Evolutionary conservation across 2,113 vertebrate species (phyloP), one percentile per base, ranked within the genome.

Genomic region (Heloderma charlesbogerti): DNA sequence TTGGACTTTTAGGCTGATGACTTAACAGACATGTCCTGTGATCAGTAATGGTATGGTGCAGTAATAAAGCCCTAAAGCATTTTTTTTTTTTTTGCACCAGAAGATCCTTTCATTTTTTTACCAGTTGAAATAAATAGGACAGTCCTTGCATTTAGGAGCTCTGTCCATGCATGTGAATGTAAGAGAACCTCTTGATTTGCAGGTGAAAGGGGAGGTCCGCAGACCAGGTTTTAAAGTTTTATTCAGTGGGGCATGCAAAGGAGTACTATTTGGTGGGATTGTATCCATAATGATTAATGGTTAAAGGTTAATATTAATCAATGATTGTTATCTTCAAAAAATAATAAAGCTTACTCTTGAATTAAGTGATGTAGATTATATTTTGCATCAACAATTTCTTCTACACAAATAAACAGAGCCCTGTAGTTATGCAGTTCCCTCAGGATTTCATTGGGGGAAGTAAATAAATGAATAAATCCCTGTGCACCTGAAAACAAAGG

Each of bases 321-420:
- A 51, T 82, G 45, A 54, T 54, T 82, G n/a, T 34, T 16, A 12
- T 72, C 20, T 40, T 57, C 43, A 12, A 25, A 40, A 88, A 80
- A 37, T 34, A 51, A 37, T 37, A 48, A 37, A 67, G 63, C 83
- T 43, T 43, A 60, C 37, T 80, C 34, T 45, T 84, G 45, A 43
- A 71, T 81, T 3, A 88, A 2, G 2, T 29, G 40, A 31, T 78
- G 1, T 67, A 57, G 43, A 27, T 86, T 66, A 12, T 10, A 57
- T 40, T 91, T 93, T 91, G 84, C 72, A 74, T 90, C 37, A 93
- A 83, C 15, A 40, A 0, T 18, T 1, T 82, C 60, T 40, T 31
- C 80, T 89, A 86, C 79, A 82, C 94, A 74, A 34, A 74, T 92
- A 80, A 92, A 7, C 87, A 78, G 77, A 92, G 94, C 84, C 54